Conservation (phyloP, 2,888 invertebrate species). For the Chloroclystis v-ata region DNA sequence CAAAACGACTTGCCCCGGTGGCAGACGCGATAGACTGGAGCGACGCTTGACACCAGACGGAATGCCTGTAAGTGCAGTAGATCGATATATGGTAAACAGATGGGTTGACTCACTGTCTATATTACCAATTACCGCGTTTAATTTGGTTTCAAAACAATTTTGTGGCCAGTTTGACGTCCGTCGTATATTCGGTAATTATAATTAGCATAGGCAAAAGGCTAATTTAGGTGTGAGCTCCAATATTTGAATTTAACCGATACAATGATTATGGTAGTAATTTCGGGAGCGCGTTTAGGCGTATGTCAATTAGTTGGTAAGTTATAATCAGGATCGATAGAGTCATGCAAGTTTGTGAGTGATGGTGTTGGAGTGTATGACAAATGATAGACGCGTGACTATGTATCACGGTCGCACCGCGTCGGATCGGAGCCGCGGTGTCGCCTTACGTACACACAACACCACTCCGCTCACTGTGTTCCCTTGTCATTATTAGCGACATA, state of each 20-base stretch:
- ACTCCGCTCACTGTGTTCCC: conserved; percentile 39
- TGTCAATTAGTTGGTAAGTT: conserved; percentile 16
- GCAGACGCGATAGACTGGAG: conserved; percentile 56
- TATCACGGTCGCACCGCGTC: conserved; percentile 17
- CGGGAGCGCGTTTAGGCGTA: neutral
- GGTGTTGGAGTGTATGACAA: conserved; percentile 49
- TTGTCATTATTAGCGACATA: conserved; percentile 59
- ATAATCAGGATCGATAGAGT: conserved; percentile 26
- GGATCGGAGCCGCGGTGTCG: conserved; percentile 42
- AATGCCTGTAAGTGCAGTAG: conserved; percentile 58
- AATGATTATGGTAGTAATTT: conserved; percentile 11
- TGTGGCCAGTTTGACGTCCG: neutral
- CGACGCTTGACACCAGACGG: conserved; percentile 54
- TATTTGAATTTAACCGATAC: conserved; percentile 7
- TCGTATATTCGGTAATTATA: conserved; percentile 7
- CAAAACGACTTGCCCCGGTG: conserved; percentile 41
- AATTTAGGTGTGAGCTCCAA: conserved; percentile 9
- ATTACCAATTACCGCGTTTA: conserved; percentile 13
- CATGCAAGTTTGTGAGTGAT: conserved; percentile 28
- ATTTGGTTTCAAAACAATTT: conserved; percentile 12
- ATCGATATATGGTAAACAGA: conserved; percentile 41
- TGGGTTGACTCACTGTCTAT: conserved; percentile 35
- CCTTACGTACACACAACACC: conserved; percentile 40
- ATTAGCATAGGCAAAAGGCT: conserved; percentile 4
- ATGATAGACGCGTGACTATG: conserved; percentile 50